phyloP scores from a whole-genome alignment of 2,113 vertebrate species.

The Smithornis capensis region DNA sequence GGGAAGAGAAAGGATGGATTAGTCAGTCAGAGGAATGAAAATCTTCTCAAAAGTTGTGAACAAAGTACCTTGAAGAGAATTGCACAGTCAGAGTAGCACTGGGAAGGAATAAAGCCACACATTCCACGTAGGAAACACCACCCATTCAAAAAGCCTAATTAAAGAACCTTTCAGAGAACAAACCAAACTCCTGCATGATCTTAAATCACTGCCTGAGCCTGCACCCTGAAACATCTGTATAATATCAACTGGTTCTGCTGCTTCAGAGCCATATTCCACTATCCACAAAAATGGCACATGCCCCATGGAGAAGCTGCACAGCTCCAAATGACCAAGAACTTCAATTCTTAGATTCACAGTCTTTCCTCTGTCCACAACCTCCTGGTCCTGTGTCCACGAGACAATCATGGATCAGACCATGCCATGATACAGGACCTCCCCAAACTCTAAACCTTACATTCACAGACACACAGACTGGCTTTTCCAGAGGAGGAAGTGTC shows the following conservation, averaged over 20 bases:
- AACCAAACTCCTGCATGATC: not conserved
- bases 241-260: not conserved
- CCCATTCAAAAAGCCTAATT: not conserved
- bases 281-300: not conserved
- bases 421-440: not conserved
- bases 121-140: not conserved
- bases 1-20: not conserved
- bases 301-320: not conserved
- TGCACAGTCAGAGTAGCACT: not conserved
- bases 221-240: not conserved
- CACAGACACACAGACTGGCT: accelerated
- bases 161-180: not conserved
- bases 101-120: not conserved
- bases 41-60: not conserved
- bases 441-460: not conserved
- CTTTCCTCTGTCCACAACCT: not conserved
- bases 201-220: not conserved
- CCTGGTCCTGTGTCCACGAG: not conserved
- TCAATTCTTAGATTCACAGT: not conserved
- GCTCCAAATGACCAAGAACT: not conserved
- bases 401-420: accelerated
- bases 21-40: not conserved
- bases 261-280: not conserved
- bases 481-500: not conserved
- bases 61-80: not conserved